Percentiles rank a stretch among this genome's conserved stretches.
phyloP scores from a whole-genome alignment of 92 coral and sea anemone genomes.

The Zoanthus sansibaricus region DNA sequence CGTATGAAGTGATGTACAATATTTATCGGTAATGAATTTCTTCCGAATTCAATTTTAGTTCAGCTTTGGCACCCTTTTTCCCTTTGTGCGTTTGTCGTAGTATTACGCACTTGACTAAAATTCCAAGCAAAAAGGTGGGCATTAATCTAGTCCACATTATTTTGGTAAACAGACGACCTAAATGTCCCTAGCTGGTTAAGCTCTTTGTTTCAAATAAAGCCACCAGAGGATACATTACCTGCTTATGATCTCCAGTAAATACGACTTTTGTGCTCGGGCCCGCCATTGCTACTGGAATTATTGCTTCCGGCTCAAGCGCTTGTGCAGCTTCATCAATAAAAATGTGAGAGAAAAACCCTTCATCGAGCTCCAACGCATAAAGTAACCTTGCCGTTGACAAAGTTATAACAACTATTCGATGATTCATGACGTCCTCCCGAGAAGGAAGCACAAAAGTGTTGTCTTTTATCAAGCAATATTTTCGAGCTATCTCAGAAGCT shows the following conservation, averaged over 20 bases:
- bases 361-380: constrained; percentile 49
- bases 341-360: constrained; percentile 65
- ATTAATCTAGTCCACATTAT: too few relatives aligned
- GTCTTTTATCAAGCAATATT: constrained; percentile 50
- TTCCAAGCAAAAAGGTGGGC: too few relatives aligned
- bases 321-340: constrained; percentile 71
- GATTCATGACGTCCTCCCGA: constrained; percentile 50
- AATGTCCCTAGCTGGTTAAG: too few relatives aligned
- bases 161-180: too few relatives aligned
- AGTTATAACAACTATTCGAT: constrained; percentile 55
- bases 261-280: constrained; percentile 64
- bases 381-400: constrained; percentile 44
- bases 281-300: constrained; percentile 57
- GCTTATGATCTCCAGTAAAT: constrained; percentile 74
- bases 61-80: too few relatives aligned
- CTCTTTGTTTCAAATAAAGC: too few relatives aligned
- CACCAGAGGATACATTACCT: constrained; percentile 25
- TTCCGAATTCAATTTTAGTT: too few relatives aligned
- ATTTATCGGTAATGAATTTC: too few relatives aligned
- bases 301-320: constrained; percentile 64
- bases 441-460: constrained; percentile 50
- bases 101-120: too few relatives aligned
- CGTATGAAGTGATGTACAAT: too few relatives aligned
- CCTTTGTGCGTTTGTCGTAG: too few relatives aligned
- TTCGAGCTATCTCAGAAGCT: constrained; percentile 36